Conservation (phyloP, 2,888 invertebrate genomes). For the Oconnorella tubifera region DNA sequence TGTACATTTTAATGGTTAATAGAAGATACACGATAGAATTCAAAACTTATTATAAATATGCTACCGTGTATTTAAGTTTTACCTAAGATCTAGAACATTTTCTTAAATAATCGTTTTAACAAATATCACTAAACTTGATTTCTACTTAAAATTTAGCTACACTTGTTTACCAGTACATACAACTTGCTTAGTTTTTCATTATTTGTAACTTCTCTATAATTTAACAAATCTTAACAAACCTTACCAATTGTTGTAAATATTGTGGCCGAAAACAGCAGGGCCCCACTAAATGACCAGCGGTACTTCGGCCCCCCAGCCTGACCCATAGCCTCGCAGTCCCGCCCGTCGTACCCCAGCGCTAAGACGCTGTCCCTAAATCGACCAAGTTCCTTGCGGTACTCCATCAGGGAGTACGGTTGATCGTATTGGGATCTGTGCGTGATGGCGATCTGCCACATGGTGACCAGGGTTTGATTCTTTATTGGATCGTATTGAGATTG, state of each 20-base stretch:
- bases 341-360: constrained; percentile 50
- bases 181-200: too few relatives aligned
- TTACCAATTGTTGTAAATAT: constrained; percentile 55
- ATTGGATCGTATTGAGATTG: background rate
- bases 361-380: constrained; percentile 49
- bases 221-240: background rate
- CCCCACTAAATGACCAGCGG: constrained; percentile 52
- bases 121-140: too few relatives aligned
- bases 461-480: background rate
- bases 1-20: too few relatives aligned
- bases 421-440: background rate
- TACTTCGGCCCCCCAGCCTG: constrained; percentile 43
- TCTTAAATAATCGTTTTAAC: too few relatives aligned
- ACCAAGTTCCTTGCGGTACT: constrained; percentile 16
- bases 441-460: constrained; percentile 7
- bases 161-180: too few relatives aligned
- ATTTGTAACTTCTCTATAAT: too few relatives aligned
- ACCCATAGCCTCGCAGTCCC: constrained; percentile 47
- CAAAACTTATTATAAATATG: too few relatives aligned
- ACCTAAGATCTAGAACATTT: too few relatives aligned
- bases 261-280: constrained; percentile 54
- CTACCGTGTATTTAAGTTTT: too few relatives aligned
- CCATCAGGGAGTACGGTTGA: background rate
- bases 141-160: too few relatives aligned
- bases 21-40: too few relatives aligned